Base-by-base conservation (phyloP, 2,888 invertebrate genomes). In the Priocnemis perturbator region DNA sequence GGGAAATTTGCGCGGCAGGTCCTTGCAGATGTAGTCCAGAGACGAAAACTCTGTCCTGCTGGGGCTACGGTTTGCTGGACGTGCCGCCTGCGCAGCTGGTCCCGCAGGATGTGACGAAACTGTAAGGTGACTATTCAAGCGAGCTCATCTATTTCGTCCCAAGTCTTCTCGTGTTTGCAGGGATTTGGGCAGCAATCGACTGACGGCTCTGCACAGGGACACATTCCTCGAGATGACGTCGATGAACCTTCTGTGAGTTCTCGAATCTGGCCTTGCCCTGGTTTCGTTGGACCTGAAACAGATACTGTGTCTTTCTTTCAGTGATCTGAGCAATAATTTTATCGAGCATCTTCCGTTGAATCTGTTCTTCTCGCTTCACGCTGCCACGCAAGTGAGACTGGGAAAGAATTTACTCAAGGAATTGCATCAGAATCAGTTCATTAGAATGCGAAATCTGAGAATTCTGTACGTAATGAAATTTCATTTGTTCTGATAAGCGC, bases 161-260 rank as follows among this genome's bases (percentile, higher is more conserved):
- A 26, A 30, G 26, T 23, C 23, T 53, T 26, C 21, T 30, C 7
- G 21, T 4, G 15, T n/a, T 52, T 30, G 63, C 7, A 95, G 95
- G 65, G 95, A 95, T 83, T 89, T 95, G 69, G 94, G 94, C 19
- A 92, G 93, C 3, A 95, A 95, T 86, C 91, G 91, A 76, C 86
- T 95, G 64, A 91, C 92, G 15, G 93, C 94, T 0, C 86, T 95
- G 59, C 93, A 95, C 86, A 93, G 93, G 84, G 92, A 93, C 71
- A 92, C 93, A 0, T 94, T 95, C 83, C 91, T 91, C 76, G 92
- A 92, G 9, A 90, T 95, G 89, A 90, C 91, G 3, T 91, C 92
- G 23, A 89, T 95, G 3, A 90, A 82, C 48, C 89, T 90, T 67
- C 79, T 91, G 91, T 91, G 81, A 90, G 90, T 89, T 67, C 53